Base-by-base conservation (phyloP, 2,888 invertebrate genomes). In the Aspidiotus destructor region DNA sequence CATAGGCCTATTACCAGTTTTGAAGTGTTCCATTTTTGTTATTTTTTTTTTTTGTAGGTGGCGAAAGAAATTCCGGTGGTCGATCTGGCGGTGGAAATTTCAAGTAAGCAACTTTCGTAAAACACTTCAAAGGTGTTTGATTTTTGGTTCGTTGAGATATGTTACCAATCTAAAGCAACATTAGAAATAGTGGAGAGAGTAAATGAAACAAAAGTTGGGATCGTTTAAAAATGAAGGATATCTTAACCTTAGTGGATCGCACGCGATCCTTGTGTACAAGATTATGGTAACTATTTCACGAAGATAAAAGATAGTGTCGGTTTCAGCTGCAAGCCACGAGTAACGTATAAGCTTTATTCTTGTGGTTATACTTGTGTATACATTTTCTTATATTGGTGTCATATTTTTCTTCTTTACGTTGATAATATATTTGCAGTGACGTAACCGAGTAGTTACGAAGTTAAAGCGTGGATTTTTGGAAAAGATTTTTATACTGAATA, bases 81-180 rank as follows among this genome's bases (percentile, higher is more conserved):
- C 53, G 68, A 60, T 53, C 68, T n/a, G 61, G 68, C 9, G 60
- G 60, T 44, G 62, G 62, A 17, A 69, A 28, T 62, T 69, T 62
- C 62, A 61, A 62, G 69, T 69, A 15, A 69, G 69, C 61, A 60
- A 10, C 40, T 28, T 11, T 57, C 11, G 28, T 57, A 57, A 2
- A 28, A 28, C 9, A 9, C 1, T 54, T 40, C 8, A 53, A 41
- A 40, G 44, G 40, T 52, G 15, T 40, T 10, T 28, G 13, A 8
- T 53, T 63, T 53, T 40, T 40, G 41, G 10, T 44, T 15, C 13
- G 13, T 15, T 6, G 13, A 42, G 48, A 28, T 28, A 28, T 28
- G 2, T 28, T n/a, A n/a, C n/a, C n/a, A n/a, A n/a, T 28, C 28
- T 28, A 28, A 28, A 28, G 28, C 28, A n/a, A 28, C 28, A 28